Evolutionary conservation across 2,888 invertebrate species (phyloP).

Genomic region (Dryobota labecula): DNA sequence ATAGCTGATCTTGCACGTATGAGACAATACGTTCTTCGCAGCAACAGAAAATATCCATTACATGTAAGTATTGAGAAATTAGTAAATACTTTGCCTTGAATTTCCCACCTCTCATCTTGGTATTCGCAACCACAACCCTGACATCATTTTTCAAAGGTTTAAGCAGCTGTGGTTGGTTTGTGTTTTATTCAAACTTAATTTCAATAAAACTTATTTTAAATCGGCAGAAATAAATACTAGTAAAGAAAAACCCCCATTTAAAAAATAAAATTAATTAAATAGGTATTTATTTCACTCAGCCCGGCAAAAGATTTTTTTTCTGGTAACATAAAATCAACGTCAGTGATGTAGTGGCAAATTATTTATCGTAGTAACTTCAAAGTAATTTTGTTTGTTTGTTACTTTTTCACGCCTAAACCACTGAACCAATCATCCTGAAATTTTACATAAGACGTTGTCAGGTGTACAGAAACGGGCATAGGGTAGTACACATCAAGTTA

Average conservation of each 20-base stretch:
- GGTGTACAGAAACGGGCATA: too few species aligned
- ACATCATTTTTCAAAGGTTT: slow-evolving; percentile 43
- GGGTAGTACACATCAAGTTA: too few species aligned
- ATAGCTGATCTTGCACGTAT: slow-evolving; percentile 63
- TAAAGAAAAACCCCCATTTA: too few species aligned
- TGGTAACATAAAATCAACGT: too few species aligned
- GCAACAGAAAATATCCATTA: slow-evolving; percentile 35
- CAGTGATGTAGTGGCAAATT: too few species aligned
- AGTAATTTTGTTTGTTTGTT: too few species aligned
- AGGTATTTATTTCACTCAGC: neutral
- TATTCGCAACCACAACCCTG: slow-evolving; percentile 56
- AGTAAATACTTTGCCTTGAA: slow-evolving; percentile 62
- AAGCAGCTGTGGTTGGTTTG: neutral
- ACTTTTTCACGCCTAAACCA: too few species aligned
- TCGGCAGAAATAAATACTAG: neutral
- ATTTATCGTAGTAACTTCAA: too few species aligned
- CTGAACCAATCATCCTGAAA: too few species aligned
- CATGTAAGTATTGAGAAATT: slow-evolving; percentile 50
- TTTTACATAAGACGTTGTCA: too few species aligned
- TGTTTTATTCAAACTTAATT: neutral
- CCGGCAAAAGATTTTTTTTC: neutral
- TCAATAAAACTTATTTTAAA: neutral
- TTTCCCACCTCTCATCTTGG: slow-evolving; percentile 57
- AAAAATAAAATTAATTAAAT: too few species aligned
- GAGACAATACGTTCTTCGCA: slow-evolving; percentile 14